Evolutionary conservation across 2,113 vertebrate genomes (phyloP).

Genomic region (Python bivittatus): DNA sequence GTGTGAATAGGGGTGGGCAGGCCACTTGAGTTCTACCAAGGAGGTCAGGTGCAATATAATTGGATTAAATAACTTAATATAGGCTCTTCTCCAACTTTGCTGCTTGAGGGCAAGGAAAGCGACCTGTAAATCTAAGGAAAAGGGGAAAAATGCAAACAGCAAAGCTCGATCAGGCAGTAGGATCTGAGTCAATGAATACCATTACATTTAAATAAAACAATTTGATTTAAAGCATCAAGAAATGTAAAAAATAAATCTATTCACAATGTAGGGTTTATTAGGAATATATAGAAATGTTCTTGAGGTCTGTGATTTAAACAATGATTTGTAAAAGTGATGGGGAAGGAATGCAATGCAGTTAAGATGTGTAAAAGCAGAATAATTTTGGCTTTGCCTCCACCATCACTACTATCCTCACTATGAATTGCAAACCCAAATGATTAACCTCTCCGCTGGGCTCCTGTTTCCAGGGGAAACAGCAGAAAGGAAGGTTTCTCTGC

Average conservation of each 20-base stretch:
- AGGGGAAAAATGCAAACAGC: background rate
- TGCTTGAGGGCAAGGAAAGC: background rate
- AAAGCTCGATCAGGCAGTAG: background rate
- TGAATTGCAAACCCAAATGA: constrained; percentile 76
- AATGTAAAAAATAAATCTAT: constrained; percentile 19
- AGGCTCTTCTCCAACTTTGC: background rate
- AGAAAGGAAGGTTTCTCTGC: constrained; percentile 69
- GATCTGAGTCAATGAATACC: background rate
- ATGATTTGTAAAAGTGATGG: constrained; percentile 48
- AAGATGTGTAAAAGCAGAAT: constrained; percentile 61
- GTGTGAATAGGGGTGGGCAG: background rate
- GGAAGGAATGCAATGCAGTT: constrained; percentile 43
- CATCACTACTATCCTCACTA: constrained; percentile 32
- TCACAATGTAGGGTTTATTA: constrained; percentile 30
- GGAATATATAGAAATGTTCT: background rate
- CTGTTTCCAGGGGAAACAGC: constrained; percentile 72
- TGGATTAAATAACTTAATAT: background rate
- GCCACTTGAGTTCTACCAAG: background rate
- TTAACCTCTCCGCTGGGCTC: constrained; percentile 69
- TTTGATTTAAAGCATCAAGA: background rate
- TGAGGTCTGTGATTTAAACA: constrained; percentile 15
- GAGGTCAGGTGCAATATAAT: background rate
- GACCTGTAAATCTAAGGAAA: background rate
- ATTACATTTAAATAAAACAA: constrained; percentile 4
- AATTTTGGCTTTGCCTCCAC: constrained; percentile 59